Evolutionary conservation across 2,888 invertebrate species (phyloP).

Genomic region (Lepetodrilus schrolli): DNA sequence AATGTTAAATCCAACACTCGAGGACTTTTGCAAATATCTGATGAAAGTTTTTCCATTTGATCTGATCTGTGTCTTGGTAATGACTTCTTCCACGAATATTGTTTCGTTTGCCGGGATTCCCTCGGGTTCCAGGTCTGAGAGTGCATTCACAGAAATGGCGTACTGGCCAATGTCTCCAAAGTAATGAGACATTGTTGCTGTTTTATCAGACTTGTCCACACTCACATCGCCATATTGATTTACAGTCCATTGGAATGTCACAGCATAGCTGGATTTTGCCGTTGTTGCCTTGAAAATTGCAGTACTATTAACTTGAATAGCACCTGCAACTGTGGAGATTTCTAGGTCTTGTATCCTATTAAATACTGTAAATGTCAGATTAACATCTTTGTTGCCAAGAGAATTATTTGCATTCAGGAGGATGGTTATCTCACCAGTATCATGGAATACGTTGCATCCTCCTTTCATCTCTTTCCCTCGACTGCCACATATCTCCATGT

Average conservation of each 20-base stretch:
- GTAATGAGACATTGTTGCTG: not conserved
- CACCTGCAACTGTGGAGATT: not conserved
- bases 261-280: not conserved
- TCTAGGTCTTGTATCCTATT: not conserved
- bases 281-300: not conserved
- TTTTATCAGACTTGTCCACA: not conserved
- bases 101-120: not conserved
- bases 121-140: not conserved
- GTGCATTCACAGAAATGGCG: not conserved
- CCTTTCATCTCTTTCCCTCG: not conserved
- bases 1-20: not conserved
- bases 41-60: not conserved
- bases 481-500: not conserved
- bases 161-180: not conserved
- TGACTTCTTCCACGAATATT: not conserved
- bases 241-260: not conserved
- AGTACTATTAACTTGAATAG: not conserved
- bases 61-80: not conserved
- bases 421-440: not conserved
- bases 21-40: not conserved
- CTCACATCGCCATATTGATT: not conserved
- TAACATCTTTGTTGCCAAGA: conserved; percentile 16
- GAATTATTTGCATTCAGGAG: conserved; percentile 30
- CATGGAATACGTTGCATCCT: not conserved
- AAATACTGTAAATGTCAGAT: conserved; percentile 27